Base-by-base conservation (phyloP, 2,113 vertebrate genomes). In the Colossoma macropomum region DNA sequence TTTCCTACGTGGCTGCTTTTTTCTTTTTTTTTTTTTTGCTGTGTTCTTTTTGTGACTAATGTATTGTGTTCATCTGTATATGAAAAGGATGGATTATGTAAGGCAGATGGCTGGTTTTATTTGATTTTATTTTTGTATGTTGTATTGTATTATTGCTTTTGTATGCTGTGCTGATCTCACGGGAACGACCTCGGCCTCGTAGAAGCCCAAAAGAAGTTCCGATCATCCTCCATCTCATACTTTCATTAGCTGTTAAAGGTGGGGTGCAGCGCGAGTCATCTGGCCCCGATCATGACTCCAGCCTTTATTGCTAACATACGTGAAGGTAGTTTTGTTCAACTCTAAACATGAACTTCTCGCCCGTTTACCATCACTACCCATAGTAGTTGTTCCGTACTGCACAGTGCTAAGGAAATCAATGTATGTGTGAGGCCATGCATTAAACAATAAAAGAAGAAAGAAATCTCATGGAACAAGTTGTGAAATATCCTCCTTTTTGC, bases 101-200 rank as follows among this genome's bases (percentile, higher is more conserved):
- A 77, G 76, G 73, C 72, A 88, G 74, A 84, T 19, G 63, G 76
- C 85, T 88, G 75, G 72, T 91, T 95, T 92, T 89, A 91, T 92
- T 91, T 90, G 87, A 90, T 94, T 95, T 94, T 93, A 93, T 93
- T 94, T 94, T 94, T 94, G 78, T 93, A 93, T 90, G 81, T 87
- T 81, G 73, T 88, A 85, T 85, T 88, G 91, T 90, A 86, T 89
- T 85, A 87, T 89, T 82, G 82, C 90, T 89, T 89, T 92, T 90
- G 86, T 92, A 91, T 86, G 86, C 84, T 90, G 32, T 88, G 86
- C 87, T 89, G 90, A 92, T 89, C 59, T 85, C 83, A 84, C 84
- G 84, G 78, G 86, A 89, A 89, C 89, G 34, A 85, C 23, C 79
- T 68, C 79, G 52, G 69, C 85, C 23, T 52, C 84, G 74, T 30